Evolutionary conservation across 2,888 invertebrate genomes (phyloP), one percentile per base, ranked within the genome.

Genomic region (Plusia festucae): DNA sequence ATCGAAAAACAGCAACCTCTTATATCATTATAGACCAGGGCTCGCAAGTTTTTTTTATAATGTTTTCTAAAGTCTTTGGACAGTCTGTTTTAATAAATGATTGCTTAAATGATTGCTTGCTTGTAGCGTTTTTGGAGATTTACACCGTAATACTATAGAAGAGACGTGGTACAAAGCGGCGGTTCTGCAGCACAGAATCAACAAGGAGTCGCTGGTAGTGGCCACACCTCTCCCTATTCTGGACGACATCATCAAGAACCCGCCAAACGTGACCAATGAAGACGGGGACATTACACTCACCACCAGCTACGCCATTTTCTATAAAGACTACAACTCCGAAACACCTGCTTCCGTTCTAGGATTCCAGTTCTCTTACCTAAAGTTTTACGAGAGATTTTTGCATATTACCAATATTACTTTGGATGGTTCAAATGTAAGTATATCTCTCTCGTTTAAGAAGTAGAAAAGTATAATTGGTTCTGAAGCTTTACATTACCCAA

Each of bases 131-230:
- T 98, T 98, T 84, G 98, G 98, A 11, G 97, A 98, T 81, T 90
- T 96, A 54, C 97, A 98, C 85, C 96, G 86, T 56, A 96, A 96
- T 60, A 97, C 98, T 0, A 97, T 98, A 24, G 98, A 99, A 87
- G 98, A 98, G 89, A 97, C 97, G 0, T 99, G 98, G 98, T 99
- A 99, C 88, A 97, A 97, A 88, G 97, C 98, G 71, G 98, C 99
- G 0, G 98, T 99, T 5, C 95, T 98, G 52, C 98, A 98, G 82
- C 97, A 98, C 86, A 96, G 97, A 84, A 96, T 97, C 52, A 97
- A 98, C 82, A 95, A 96, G 8, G 97, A 97, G 44, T 97, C 97
- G 0, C 96, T 98, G 82, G 98, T 98, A 0, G 97, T 97, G 82
- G 96, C 97, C 1, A 97, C 98, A 0, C 97, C 97, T 1, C 96